Conservation (phyloP, 2,797 vertebrate species). For the Tokudaia tokunoshimensis region DNA sequence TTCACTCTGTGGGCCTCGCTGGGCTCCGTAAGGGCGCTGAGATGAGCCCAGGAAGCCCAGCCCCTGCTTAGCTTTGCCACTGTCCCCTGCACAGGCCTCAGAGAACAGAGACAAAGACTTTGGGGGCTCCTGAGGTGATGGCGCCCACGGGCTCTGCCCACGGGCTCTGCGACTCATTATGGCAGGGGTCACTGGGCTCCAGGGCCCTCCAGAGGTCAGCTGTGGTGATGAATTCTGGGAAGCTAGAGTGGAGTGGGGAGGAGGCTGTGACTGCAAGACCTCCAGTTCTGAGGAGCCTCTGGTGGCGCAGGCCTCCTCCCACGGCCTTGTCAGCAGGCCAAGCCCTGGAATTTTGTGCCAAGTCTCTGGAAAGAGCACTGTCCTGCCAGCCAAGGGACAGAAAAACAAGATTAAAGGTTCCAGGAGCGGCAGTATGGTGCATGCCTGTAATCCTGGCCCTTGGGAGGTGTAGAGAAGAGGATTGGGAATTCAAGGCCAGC, state of each 20-base stretch:
- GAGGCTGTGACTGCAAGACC: neutral
- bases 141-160: neutral
- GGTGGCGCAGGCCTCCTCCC: neutral
- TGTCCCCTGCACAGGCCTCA: neutral
- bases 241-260: neutral
- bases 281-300: neutral
- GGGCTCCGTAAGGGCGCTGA: neutral
- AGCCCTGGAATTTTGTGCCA: neutral
- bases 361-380: neutral
- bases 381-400: neutral
- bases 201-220: neutral
- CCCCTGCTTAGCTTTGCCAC: neutral
- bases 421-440: neutral
- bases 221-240: neutral
- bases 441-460: neutral
- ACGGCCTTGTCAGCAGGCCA: neutral
- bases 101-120: neutral
- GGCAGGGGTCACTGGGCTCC: neutral
- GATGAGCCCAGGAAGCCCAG: neutral
- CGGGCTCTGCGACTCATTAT: neutral
- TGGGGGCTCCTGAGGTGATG: neutral
- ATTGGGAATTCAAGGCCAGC: neutral
- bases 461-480: neutral
- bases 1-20: neutral
- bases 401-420: neutral